Evolutionary conservation across 2,888 invertebrate genomes (phyloP).

Genomic region (Zonitis immaculata): DNA sequence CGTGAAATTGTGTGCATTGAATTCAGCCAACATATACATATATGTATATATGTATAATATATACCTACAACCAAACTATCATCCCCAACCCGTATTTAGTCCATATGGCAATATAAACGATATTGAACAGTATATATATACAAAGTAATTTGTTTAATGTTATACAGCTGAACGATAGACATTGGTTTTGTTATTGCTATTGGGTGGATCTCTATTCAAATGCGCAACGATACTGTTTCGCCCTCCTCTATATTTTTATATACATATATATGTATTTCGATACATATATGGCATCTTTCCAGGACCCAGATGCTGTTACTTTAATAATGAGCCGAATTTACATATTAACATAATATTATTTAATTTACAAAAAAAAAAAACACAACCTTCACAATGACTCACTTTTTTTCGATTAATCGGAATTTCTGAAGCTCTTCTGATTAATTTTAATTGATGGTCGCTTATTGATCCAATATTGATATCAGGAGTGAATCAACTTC

Average conservation of each 20-base stretch:
- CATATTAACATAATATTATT: conserved; percentile 31
- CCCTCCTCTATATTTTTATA: too few species aligned
- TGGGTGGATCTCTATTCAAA: conserved; percentile 42
- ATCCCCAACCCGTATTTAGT: conserved; percentile 36
- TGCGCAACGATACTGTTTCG: conserved; percentile 22
- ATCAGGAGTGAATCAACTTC: too few species aligned
- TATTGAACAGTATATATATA: conserved; percentile 38
- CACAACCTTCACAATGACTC: too few species aligned
- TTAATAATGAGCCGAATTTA: conserved; percentile 37
- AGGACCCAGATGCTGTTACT: conserved; percentile 41
- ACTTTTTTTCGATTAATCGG: too few species aligned
- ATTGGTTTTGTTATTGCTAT: conserved; percentile 47
- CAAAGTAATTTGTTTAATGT: conserved; percentile 47
- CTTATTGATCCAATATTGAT: too few species aligned
- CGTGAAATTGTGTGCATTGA: neutral
- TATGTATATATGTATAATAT: too few species aligned
- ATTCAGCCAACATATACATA: too few species aligned
- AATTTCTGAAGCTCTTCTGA: too few species aligned
- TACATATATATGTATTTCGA: too few species aligned
- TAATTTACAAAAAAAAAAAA: too few species aligned
- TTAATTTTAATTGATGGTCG: too few species aligned
- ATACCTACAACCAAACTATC: too few species aligned
- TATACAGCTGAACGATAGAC: conserved; percentile 33
- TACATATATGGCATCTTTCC: conserved; percentile 31
- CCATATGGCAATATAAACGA: conserved; percentile 46